phyloP scores from a whole-genome alignment of 2,888 invertebrate genomes.

The Boloria euphrosyne region DNA sequence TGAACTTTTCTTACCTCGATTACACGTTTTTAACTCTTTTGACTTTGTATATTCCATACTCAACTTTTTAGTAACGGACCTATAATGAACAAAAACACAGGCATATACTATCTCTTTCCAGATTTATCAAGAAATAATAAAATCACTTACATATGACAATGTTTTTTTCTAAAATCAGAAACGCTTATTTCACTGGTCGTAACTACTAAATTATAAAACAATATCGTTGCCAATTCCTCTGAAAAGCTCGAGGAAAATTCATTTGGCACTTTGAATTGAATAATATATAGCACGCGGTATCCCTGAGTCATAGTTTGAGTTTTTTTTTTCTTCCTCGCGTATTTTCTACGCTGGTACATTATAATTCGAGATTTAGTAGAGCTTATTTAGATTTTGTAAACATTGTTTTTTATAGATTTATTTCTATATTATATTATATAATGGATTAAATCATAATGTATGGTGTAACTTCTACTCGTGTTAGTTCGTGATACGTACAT shows the following conservation, averaged over 20 bases:
- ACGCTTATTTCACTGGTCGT: conserved; percentile 5
- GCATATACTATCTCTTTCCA: background rate
- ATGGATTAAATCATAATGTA: too few relatives aligned
- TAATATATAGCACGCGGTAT: conserved; percentile 24
- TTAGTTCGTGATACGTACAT: too few relatives aligned
- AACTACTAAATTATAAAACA: conserved; percentile 18
- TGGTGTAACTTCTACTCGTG: too few relatives aligned
- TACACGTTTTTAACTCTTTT: too few relatives aligned
- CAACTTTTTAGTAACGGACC: too few relatives aligned
- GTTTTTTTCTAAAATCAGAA: conserved; percentile 2
- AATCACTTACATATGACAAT: background rate
- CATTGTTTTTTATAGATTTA: too few relatives aligned
- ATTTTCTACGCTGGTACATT: background rate
- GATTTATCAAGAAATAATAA: background rate
- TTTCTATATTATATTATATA: too few relatives aligned
- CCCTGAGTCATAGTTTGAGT: conserved; percentile 28
- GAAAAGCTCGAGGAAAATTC: conserved; percentile 30
- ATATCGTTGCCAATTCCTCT: conserved; percentile 17
- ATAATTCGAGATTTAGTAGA: background rate
- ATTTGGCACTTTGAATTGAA: conserved; percentile 35
- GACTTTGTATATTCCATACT: too few relatives aligned
- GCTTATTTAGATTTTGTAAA: background rate
- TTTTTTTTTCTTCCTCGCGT: background rate
- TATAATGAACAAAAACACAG: too few relatives aligned
- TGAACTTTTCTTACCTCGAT: too few relatives aligned